Evolutionary conservation across 2,888 invertebrate genomes (phyloP), one percentile per base, ranked within the genome.

Genomic region (Choristoneura rosaceana): DNA sequence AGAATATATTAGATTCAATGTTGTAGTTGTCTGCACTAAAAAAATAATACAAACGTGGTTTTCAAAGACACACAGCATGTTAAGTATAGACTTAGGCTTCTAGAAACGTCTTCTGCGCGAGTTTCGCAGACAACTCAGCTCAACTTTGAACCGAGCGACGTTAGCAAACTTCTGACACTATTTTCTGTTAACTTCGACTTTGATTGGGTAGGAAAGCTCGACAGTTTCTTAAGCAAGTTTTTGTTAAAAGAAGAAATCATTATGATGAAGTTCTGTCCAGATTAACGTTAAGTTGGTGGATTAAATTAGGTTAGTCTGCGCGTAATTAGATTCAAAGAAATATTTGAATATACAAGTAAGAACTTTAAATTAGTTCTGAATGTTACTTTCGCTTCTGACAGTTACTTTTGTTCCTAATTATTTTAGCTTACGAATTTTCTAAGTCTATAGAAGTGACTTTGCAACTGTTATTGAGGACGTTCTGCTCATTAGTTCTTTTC

Each of bases 201-300:
- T 90, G 91, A 91, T 92, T 90, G 88, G 88, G 85, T 86, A 81
- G 80, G 77, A 79, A 84, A 88, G 86, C 84, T 90, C 83, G 73
- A 76, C 77, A 77, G 78, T 76, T 76, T 77, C 77, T 74, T 74
- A 76, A 76, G 71, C 74, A 71, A 71, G 74, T 71, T 69, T 74
- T 66, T 64, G 74, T 73, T 66, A 70, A 64, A 63, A 73, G 58
- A 68, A 67, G 68, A 73, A 69, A 73, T 68, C 58, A 43, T 73
- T 73, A 34, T 70, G 67, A 73, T 70, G 63, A 73, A 74, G 43
- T 67, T 74, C 50, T 4, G 41, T 69, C 50, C 43, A 58, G 62
- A 69, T 59, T 55, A 17, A 52, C 15, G 52, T 7, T 52, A 55
- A 55, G 25, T 55, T 60, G 55, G 45, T 50, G 59, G 43, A 33